These are phyloP conservation scores for Philantomba maxwellii DNA, from an alignment of 2,113 vertebrate genomes.

Conservation along the genomic window DNA sequence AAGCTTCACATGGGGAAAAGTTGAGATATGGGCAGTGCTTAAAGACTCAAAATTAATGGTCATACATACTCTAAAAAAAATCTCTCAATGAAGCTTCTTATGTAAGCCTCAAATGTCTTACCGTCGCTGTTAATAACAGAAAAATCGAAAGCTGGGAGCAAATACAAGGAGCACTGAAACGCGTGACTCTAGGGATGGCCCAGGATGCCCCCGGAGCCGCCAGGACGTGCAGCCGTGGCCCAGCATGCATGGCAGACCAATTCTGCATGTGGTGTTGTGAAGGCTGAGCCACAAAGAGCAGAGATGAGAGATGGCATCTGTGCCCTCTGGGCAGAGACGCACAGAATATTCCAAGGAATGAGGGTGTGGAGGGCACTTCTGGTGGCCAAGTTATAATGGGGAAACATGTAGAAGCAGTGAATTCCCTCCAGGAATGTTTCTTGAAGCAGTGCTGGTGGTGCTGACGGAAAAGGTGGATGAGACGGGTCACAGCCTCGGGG, in stretches of 20 bases:
- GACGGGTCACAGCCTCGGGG: accelerated
- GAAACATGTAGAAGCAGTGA: accelerated
- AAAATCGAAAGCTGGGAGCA: neutral
- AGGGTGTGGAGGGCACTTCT: neutral
- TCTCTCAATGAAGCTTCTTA: neutral
- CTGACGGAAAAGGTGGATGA: accelerated
- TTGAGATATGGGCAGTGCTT: neutral
- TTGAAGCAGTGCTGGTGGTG: neutral
- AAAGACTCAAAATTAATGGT: neutral
- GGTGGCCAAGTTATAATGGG: accelerated
- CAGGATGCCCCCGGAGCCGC: accelerated
- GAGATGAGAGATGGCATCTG: neutral
- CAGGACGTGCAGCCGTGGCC: accelerated
- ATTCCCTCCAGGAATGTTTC: neutral
- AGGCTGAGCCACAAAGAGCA: neutral
- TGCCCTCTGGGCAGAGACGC: neutral
- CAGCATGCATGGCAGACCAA: accelerated
- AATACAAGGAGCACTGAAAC: accelerated
- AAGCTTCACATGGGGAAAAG: neutral
- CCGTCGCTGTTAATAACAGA: accelerated
- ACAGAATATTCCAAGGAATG: neutral
- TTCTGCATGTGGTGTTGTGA: accelerated
- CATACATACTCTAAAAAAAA: neutral
- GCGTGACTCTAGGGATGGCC: accelerated
- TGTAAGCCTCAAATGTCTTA: accelerated